Evolutionary conservation across 2,113 vertebrate genomes (phyloP).

Genomic region (Cyphomyrus plagiostoma): DNA sequence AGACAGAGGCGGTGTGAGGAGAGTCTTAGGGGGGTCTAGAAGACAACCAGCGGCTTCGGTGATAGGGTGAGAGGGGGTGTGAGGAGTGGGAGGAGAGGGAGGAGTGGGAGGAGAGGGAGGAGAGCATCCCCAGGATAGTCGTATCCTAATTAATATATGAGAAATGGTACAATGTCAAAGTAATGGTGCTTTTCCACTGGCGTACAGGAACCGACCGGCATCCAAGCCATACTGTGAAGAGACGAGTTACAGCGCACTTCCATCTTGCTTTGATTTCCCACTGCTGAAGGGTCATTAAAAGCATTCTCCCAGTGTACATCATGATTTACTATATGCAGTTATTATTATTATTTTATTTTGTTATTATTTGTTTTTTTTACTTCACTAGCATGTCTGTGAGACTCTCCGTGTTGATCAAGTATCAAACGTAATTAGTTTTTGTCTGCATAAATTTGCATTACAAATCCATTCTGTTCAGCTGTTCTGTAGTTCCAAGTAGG

Average conservation of each 20-base stretch:
- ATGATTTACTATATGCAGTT: background rate
- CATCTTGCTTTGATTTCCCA: background rate
- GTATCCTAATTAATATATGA: background rate
- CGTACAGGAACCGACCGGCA: background rate
- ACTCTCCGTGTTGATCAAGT: background rate
- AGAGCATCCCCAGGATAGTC: background rate
- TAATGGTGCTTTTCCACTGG: background rate
- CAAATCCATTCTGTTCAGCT: background rate
- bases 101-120: background rate
- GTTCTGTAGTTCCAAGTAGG: background rate
- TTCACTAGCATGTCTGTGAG: background rate
- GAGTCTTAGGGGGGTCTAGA: slow-evolving; percentile 50
- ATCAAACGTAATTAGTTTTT: background rate
- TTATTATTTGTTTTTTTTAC: background rate
- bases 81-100: background rate
- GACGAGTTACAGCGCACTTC: background rate
- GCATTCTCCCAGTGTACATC: background rate
- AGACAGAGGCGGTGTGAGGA: background rate
- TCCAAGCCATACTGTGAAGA: background rate
- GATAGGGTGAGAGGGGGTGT: background rate
- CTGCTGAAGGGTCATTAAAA: background rate
- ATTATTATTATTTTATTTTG: background rate
- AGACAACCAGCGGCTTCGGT: slow-evolving; percentile 86
- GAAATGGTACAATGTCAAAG: background rate
- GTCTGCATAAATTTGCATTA: background rate